Evolutionary conservation across 2,888 invertebrate genomes (phyloP).

Genomic region (Tholera decimalis): DNA sequence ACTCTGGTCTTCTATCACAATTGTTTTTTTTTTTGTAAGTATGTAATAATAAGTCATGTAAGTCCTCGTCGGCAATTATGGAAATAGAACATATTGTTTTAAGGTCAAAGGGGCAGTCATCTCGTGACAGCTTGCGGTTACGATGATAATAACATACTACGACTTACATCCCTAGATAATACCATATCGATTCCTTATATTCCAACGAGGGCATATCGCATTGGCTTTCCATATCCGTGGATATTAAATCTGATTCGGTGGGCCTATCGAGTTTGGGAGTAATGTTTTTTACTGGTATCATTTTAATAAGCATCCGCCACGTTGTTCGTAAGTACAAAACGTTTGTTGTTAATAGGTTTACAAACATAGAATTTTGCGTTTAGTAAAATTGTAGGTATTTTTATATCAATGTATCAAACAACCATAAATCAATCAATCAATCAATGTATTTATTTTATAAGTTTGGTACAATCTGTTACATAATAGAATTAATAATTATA

Average conservation of each 20-base stretch:
- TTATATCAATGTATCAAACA: no score
- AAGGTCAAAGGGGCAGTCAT: constrained; percentile 21
- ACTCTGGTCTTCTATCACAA: neutral
- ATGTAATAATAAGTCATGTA: neutral
- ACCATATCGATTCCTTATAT: constrained; percentile 65
- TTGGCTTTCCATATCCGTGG: constrained; percentile 52
- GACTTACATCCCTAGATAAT: constrained; percentile 63
- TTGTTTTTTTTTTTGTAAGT: neutral
- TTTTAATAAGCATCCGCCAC: constrained; percentile 38
- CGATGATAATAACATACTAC: constrained; percentile 68
- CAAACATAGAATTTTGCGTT: constrained; percentile 17
- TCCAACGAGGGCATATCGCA: constrained; percentile 56
- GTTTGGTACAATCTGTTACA: neutral
- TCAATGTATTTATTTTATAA: no score
- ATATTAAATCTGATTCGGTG: constrained; percentile 63
- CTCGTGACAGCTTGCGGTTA: constrained; percentile 67
- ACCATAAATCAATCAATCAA: no score
- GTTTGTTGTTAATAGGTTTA: constrained; percentile 23
- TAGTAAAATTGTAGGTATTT: constrained; percentile 2
- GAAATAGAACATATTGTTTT: constrained; percentile 19
- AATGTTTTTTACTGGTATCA: constrained; percentile 48
- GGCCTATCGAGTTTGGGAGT: constrained; percentile 49
- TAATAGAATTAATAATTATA: no score
- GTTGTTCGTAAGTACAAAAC: constrained; percentile 14
- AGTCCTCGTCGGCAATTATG: neutral